These are phyloP conservation scores for Hermaeophaga mercurialis DNA, from an alignment of 2,888 invertebrate species.

Conservation along the genomic window DNA sequence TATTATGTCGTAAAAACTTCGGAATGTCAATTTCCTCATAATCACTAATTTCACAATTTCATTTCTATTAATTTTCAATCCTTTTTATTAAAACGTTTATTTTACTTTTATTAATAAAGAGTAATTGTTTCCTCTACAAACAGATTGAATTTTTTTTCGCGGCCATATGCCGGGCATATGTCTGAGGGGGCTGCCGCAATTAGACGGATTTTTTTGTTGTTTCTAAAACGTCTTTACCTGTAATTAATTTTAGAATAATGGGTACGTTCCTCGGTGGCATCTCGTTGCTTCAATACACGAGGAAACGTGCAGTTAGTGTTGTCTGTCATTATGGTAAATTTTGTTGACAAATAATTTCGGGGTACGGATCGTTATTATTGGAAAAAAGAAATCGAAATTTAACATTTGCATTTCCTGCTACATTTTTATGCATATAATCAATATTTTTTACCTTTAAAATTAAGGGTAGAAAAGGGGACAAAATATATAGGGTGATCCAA, in stretches of 20 bases:
- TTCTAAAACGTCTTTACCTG: constrained; percentile 35
- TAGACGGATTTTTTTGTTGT: constrained; percentile 36
- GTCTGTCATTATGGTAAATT: constrained; percentile 17
- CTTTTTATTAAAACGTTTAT: no score
- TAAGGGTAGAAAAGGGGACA: no score
- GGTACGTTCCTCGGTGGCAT: constrained; percentile 22
- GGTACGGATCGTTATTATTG: constrained; percentile 17
- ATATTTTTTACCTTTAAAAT: no score
- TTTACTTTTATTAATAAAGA: constrained; percentile 14
- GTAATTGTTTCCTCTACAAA: constrained; percentile 15
- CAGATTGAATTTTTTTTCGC: constrained; percentile 24
- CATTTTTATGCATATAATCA: no score
- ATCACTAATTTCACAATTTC: no score
- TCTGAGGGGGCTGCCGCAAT: constrained; percentile 38
- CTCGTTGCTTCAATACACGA: constrained; percentile 16
- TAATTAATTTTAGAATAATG: constrained; percentile 37
- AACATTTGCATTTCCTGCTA: constrained; percentile 19
- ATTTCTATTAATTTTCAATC: constrained; percentile 17
- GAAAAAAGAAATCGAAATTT: constrained; percentile 6
- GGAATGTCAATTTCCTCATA: no score
- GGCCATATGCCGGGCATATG: constrained; percentile 49
- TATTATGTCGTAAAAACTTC: no score
- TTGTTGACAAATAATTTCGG: constrained; percentile 15
- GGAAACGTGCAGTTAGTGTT: constrained; percentile 20
- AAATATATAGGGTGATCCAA: no score